Percentiles rank a stretch among this genome's conserved stretches.
These are phyloP conservation scores for Steinernema feltiae DNA, from an alignment of 1,140 invertebrate genomes.

Conservation along the genomic window DNA sequence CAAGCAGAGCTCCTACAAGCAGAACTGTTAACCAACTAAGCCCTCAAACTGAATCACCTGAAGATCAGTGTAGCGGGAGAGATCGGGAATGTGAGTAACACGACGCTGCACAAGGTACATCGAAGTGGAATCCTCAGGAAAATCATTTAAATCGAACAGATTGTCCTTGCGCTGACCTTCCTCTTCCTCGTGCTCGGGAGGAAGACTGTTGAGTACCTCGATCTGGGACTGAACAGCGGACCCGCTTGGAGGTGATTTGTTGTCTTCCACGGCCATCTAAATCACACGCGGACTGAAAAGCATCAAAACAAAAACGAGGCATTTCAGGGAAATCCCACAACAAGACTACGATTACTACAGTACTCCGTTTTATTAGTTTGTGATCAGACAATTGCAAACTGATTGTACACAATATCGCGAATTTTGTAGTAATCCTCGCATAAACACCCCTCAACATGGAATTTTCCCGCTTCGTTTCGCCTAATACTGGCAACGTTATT, in stretches of 20 bases:
- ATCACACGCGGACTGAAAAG: too few relatives aligned
- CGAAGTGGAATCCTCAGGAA: background rate
- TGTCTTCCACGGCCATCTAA: background rate
- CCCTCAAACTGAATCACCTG: too few relatives aligned
- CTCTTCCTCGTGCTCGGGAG: background rate
- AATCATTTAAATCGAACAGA: background rate
- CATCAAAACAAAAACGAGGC: background rate
- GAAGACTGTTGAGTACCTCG: background rate
- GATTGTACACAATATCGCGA: constrained; percentile 83
- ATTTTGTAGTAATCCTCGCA: constrained; percentile 93
- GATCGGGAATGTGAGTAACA: background rate
- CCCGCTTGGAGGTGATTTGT: too few relatives aligned
- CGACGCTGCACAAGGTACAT: background rate
- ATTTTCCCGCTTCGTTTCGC: constrained; percentile 78
- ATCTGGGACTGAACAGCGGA: background rate
- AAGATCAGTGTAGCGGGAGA: background rate
- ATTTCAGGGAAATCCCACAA: background rate
- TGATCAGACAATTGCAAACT: constrained; percentile 87
- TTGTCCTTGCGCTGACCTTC: background rate
- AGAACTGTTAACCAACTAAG: too few relatives aligned
- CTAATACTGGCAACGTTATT: constrained; percentile 83
- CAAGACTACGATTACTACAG: background rate
- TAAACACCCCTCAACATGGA: constrained; percentile 84
- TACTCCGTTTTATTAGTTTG: background rate
- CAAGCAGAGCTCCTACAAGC: background rate